phyloP scores from a whole-genome alignment of 2,797 vertebrate genomes.

The Oryzias dopingdopingensis region DNA sequence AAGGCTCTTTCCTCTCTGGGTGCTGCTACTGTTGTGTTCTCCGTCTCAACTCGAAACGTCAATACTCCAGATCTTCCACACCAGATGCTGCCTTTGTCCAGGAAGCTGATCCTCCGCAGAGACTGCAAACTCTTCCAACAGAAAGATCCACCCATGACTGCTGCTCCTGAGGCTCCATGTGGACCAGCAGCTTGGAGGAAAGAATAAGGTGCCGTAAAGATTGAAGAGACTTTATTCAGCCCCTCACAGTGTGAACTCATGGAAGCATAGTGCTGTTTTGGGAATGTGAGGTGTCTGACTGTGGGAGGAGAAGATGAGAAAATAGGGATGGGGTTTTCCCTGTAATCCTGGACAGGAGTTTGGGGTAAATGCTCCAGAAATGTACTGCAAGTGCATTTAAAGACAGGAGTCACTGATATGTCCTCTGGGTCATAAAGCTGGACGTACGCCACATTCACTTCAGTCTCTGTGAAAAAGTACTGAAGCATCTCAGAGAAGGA shows the following conservation, averaged over 20 bases:
- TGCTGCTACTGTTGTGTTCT: conserved; percentile 2
- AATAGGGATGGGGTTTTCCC: conserved; percentile 67
- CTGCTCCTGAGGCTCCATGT: conserved; percentile 26
- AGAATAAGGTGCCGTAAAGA: conserved; percentile 44
- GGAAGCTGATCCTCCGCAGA: conserved; percentile 56
- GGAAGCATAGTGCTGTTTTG: conserved; percentile 76
- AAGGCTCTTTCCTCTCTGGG: conserved; percentile 10
- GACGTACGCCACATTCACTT: conserved; percentile 18
- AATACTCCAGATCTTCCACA: conserved; percentile 47
- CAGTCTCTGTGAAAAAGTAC: conserved; percentile 41
- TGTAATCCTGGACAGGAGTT: conserved; percentile 22
- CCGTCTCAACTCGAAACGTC: conserved; percentile 44
- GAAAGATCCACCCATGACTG: conserved; percentile 56
- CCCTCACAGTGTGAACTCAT: conserved; percentile 34
- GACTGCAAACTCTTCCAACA: conserved; percentile 60
- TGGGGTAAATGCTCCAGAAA: conserved; percentile 43
- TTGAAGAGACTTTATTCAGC: conserved; percentile 29
- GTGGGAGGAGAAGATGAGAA: conserved; percentile 72
- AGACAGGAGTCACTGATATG: conserved; percentile 76
- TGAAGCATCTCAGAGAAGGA: conserved; percentile 60
- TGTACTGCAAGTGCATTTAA: conserved; percentile 79
- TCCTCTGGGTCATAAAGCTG: conserved; percentile 38
- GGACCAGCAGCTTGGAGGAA: conserved; percentile 22
- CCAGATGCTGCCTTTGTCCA: conserved; percentile 61
- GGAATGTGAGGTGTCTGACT: conserved; percentile 77